Base-by-base conservation (phyloP, 2,113 vertebrate species). In the Carettochelys insculpta region DNA sequence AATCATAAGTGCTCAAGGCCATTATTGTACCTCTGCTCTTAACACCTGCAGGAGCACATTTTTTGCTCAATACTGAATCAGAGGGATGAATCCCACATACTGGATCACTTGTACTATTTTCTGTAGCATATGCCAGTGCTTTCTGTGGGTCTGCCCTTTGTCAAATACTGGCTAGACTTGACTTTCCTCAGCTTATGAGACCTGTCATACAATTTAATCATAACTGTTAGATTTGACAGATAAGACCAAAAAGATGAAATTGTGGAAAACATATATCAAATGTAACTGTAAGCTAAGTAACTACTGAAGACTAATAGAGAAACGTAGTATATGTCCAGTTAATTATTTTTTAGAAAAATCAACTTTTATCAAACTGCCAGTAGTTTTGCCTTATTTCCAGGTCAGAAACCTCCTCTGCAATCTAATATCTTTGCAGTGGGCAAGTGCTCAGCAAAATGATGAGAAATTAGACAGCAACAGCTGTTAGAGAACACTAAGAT, bases 401-500 rank as follows among this genome's bases (percentile, higher is more conserved):
- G 80, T 73, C 77, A 89, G 83, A 95, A 91, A 83, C 73, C 90
- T 87, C 83, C 65, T 89, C 86, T 83, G 83, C 85, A 88, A 79
- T 91, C 34, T 79, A 87, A 58, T 78, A 38, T 54, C 48, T 16
- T 85, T 90, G 84, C 87, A 91, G 76, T 52, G 65, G 75, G 47
- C 47, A 3, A 22, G 24, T 77, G n/a, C 90, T 93, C 87, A 87
- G 58, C 47, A 92, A 83, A 89, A 65, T 80, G 92, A 96, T 95
- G 93, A 96, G 94, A 93, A 93, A 88, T 90, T 88, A 75, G 95
- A 92, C 86, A 82, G 94, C 94, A 96, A 94, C 93, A 80, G 90
- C 68, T 92, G 95, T 94, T 90, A 95, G 92, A 47, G 87, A 92
- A 95, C 93, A 96, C 20, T 47, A 92, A 75, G 24, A 29, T 75